These are phyloP conservation scores for Phyllotis vaccarum DNA, from an alignment of 2,797 vertebrate species.

Conservation along the genomic window DNA sequence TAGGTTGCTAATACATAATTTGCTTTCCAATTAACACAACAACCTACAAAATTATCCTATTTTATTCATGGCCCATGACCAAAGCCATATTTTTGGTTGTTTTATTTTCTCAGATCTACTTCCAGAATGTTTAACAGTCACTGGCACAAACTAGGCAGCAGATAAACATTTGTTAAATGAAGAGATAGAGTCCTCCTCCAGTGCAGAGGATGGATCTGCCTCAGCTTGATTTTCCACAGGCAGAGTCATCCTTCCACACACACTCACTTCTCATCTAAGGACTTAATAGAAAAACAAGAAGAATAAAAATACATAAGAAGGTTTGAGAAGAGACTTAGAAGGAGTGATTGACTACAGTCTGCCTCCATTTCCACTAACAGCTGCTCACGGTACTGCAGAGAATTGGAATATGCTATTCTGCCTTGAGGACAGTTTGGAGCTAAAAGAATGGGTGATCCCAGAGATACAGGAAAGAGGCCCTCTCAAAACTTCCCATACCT, in stretches of 20 bases:
- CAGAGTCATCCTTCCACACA: not conserved
- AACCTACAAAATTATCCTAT: not conserved
- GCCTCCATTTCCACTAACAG: not conserved
- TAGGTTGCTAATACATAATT: not conserved
- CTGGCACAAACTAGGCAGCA: not conserved
- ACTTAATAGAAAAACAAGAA: not conserved
- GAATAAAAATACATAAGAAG: not conserved
- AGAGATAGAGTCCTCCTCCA: not conserved
- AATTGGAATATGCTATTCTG: not conserved
- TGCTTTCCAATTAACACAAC: not conserved
- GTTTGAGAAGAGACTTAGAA: not conserved
- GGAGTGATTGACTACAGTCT: fast-evolving
- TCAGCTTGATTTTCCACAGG: not conserved
- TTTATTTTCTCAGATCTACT: conserved; percentile 2
- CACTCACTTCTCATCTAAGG: not conserved
- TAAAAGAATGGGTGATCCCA: not conserved
- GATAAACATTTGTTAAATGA: not conserved
- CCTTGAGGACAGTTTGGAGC: not conserved
- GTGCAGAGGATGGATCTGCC: not conserved
- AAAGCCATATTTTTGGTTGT: not conserved
- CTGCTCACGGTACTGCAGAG: not conserved
- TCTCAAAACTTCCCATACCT: not conserved
- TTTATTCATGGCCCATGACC: not conserved
- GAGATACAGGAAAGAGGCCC: not conserved
- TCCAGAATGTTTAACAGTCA: not conserved